Evolutionary conservation across 2,888 invertebrate genomes (phyloP).

Genomic region (Melitaea athalia): DNA sequence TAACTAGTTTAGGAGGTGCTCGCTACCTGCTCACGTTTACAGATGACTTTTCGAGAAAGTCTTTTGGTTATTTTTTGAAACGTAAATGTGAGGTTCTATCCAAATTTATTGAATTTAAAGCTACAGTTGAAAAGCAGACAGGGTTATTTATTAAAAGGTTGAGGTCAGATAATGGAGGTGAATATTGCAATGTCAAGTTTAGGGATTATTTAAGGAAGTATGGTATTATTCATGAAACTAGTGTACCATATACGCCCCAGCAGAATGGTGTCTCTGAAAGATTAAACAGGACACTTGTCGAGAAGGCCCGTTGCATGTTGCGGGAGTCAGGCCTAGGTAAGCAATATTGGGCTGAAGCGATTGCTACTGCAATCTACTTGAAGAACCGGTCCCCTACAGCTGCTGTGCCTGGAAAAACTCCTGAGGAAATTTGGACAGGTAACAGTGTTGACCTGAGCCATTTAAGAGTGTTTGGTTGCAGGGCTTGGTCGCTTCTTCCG

Average conservation of each 20-base stretch:
- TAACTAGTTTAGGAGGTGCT: no score
- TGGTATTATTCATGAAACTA: no score
- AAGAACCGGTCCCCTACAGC: slow-evolving; percentile 33
- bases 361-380: slow-evolving; percentile 34
- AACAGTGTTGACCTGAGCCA: slow-evolving; percentile 18
- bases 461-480: slow-evolving; percentile 29
- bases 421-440: slow-evolving; percentile 32
- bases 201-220: no score
- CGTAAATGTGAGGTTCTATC: no score
- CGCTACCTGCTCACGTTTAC: no score
- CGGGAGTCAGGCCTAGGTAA: slow-evolving; percentile 16
- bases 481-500: slow-evolving; percentile 8
- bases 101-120: no score
- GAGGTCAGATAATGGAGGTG: no score
- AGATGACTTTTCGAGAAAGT: no score
- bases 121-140: no score
- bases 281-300: slow-evolving; percentile 31
- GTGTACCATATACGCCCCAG: slow-evolving; percentile 46
- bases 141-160: no score
- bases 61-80: no score
- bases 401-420: slow-evolving; percentile 18
- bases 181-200: no score
- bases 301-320: slow-evolving; percentile 31
- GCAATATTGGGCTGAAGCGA: slow-evolving; percentile 29
- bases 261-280: slow-evolving; percentile 52